Conservation (phyloP, 1,140 invertebrate genomes). For the Brachionus koreanus region DNA sequence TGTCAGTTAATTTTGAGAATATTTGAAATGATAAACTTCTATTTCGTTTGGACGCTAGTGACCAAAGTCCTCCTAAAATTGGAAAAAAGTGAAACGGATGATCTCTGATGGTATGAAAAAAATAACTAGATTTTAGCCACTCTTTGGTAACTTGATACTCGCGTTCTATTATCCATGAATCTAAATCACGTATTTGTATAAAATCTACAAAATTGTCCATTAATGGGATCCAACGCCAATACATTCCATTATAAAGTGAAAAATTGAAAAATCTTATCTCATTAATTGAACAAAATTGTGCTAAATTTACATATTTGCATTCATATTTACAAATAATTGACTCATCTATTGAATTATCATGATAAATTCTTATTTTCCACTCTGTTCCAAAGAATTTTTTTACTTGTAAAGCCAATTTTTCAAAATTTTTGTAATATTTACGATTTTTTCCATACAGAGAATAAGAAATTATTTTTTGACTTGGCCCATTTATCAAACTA, state of each 20-base stretch:
- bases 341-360: constrained; percentile 24
- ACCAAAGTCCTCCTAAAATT: constrained; percentile 33
- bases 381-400: constrained; percentile 1
- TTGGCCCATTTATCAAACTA: not conserved
- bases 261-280: not conserved
- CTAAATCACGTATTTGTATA: constrained; percentile 20
- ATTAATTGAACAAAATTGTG: constrained; percentile 9
- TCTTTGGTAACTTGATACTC: not conserved
- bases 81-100: constrained; percentile 43
- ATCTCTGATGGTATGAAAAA: constrained; percentile 31
- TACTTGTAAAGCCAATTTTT: not conserved
- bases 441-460: constrained; percentile 36
- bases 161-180: constrained; percentile 23
- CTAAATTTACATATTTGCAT: not conserved
- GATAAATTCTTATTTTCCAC: constrained; percentile 36
- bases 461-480: constrained; percentile 9
- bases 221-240: constrained; percentile 34
- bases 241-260: not conserved
- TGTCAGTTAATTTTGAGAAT: not conserved
- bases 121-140: constrained; percentile 8
- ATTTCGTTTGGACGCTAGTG: not conserved
- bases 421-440: constrained; percentile 5
- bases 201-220: constrained; percentile 31
- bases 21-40: not conserved
- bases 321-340: constrained; percentile 16